Evolutionary conservation across 2,888 invertebrate species (phyloP), one percentile per base, ranked within the genome.

Genomic region (Tineola bisselliella): DNA sequence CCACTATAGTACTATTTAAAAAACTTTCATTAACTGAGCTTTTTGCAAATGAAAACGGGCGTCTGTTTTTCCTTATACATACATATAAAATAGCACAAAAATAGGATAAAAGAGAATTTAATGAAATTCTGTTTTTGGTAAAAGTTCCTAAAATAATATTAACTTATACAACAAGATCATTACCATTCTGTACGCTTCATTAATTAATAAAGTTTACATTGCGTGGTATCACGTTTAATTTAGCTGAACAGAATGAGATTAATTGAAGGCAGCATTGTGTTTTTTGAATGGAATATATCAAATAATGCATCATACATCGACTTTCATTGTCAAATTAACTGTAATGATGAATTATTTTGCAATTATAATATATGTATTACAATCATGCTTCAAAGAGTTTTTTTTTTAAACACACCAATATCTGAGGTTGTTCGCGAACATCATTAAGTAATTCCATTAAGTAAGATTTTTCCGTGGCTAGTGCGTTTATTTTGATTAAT

Each of bases 201-300:
- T 48, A 48, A 48, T 48, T 48, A 48, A 17, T n/a, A 48, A 48
- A 48, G 5, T 48, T 48, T 10, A 48, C 48, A 48, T 48, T 48
- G 48, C 15, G 48, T 1, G 8, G 48, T 48, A 48, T 48, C 48
- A 48, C 15, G 48, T 48, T 48, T 48, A 48, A 48, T 48, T 48
- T 48, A 17, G 48, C 15, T 17, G 48, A 48, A 48, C 48, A 48
- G 48, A 48, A 48, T 48, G 48, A 48, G 48, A 48, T 48, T 48
- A 48, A 48, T 48, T 48, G 48, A 48, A 48, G 48, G 13, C 48
- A 48, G 48, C 48, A 38, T 48, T 48, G 48, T 48, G 13, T 48
- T 8, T 48, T 48, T 1, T 48, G 13, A 17, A 48, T 17, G 48
- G 48, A 48, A 48, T 15, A 44, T 44, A 15, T 10, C 48, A 48